Evolutionary conservation across 1,140 invertebrate species (phyloP).

Genomic region (Leguminivora glycinivorella): DNA sequence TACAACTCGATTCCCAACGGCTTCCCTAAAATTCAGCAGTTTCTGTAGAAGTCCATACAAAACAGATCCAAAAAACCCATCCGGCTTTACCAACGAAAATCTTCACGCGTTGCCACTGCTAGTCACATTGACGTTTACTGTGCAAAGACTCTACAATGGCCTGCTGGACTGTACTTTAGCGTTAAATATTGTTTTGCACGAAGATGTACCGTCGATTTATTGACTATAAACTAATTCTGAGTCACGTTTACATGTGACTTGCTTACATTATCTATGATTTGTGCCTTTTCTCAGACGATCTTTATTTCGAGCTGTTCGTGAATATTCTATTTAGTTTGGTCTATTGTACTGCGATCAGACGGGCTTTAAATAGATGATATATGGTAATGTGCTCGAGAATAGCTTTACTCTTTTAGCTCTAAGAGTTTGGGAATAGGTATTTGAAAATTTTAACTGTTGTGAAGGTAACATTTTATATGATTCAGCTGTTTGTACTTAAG

Average conservation of each 20-base stretch:
- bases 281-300: background rate
- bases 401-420: background rate
- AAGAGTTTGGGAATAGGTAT: background rate
- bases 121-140: no score
- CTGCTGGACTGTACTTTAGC: conserved; percentile 7
- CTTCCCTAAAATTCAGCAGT: no score
- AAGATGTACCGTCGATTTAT: conserved; percentile 44
- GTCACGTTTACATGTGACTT: conserved; percentile 33
- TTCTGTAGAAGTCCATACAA: no score
- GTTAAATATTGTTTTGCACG: conserved; percentile 21
- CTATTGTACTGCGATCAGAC: background rate
- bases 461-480: background rate
- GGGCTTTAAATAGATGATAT: background rate
- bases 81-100: no score
- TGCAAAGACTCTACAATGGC: no score
- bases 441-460: background rate
- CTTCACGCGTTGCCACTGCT: no score
- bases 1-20: no score
- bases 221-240: conserved; percentile 42
- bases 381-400: background rate
- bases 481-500: no score
- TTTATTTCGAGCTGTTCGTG: background rate
- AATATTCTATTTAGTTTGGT: conserved; percentile 2
- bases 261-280: conserved; percentile 29
- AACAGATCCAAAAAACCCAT: no score